Evolutionary conservation across 2,888 invertebrate genomes (phyloP).

Genomic region (Carcina quercana): DNA sequence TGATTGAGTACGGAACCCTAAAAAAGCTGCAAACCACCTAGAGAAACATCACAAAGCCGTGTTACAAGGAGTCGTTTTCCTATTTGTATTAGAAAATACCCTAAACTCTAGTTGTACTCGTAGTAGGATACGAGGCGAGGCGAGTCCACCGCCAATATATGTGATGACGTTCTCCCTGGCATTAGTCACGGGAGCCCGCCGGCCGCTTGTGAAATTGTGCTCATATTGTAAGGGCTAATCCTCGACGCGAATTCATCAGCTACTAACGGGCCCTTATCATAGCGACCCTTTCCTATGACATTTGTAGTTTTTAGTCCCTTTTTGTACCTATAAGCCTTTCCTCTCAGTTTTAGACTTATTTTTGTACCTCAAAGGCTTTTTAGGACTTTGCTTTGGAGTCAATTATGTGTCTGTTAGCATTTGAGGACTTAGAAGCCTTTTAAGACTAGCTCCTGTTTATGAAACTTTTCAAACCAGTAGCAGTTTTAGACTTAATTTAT

Average conservation of each 20-base stretch:
- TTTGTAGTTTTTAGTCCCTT: conserved; percentile 22
- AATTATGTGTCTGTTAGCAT: too few relatives aligned
- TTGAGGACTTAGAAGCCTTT: too few relatives aligned
- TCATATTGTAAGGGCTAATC: conserved; percentile 71
- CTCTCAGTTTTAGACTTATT: background rate
- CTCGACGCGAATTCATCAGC: conserved; percentile 60
- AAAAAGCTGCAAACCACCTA: too few relatives aligned
- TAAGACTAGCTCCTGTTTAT: too few relatives aligned
- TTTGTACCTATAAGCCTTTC: too few relatives aligned
- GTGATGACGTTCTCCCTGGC: conserved; percentile 42
- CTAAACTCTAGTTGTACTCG: too few relatives aligned
- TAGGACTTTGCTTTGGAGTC: too few relatives aligned
- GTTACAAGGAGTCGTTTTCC: conserved; percentile 34
- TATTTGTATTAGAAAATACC: conserved; percentile 67
- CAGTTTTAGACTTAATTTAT: too few relatives aligned
- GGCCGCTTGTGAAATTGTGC: conserved; percentile 63
- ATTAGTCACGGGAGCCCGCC: conserved; percentile 55
- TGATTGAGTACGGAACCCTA: too few relatives aligned
- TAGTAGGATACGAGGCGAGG: too few relatives aligned
- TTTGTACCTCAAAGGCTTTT: background rate
- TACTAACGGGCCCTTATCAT: conserved; percentile 54
- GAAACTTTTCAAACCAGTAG: too few relatives aligned
- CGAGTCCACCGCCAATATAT: conserved; percentile 46
- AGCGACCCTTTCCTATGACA: conserved; percentile 38
- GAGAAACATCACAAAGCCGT: too few relatives aligned